phyloP scores from a whole-genome alignment of 2,797 vertebrate species.

The Chelon labrosus region DNA sequence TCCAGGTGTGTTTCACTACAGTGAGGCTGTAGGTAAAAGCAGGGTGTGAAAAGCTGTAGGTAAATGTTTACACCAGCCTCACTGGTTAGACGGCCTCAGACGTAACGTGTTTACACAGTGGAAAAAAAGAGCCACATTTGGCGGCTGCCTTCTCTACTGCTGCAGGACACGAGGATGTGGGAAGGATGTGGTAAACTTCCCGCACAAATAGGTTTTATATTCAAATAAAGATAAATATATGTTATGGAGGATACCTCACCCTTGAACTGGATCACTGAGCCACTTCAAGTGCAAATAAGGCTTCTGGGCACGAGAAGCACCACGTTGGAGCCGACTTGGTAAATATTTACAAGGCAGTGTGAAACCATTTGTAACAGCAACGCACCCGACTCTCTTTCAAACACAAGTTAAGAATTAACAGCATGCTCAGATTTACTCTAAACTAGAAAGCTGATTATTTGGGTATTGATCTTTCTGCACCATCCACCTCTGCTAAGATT shows the following conservation, averaged over 20 bases:
- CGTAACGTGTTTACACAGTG: not conserved
- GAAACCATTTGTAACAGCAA: not conserved
- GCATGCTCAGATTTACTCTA: not conserved
- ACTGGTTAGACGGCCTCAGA: slow-evolving; percentile 61
- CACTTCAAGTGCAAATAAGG: slow-evolving; percentile 27
- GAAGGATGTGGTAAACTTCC: not conserved
- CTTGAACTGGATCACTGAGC: slow-evolving; percentile 1
- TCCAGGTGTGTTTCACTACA: not conserved
- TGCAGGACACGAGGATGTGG: not conserved
- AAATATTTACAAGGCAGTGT: slow-evolving; percentile 47
- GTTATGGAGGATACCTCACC: too few species aligned
- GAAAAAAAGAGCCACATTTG: not conserved
- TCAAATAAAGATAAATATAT: too few species aligned
- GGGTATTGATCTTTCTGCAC: not conserved
- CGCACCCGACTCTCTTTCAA: not conserved
- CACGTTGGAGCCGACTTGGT: not conserved
- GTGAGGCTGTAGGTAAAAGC: not conserved
- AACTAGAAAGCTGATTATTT: not conserved
- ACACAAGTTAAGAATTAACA: not conserved
- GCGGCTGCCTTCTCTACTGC: not conserved
- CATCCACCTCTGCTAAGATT: not conserved
- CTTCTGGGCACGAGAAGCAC: slow-evolving; percentile 5
- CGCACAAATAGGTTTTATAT: too few species aligned
- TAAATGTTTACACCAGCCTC: slow-evolving; percentile 49
- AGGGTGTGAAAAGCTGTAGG: slow-evolving; percentile 22